Base-by-base conservation (phyloP, 2,888 invertebrate species). In the Augiades crinisus region DNA sequence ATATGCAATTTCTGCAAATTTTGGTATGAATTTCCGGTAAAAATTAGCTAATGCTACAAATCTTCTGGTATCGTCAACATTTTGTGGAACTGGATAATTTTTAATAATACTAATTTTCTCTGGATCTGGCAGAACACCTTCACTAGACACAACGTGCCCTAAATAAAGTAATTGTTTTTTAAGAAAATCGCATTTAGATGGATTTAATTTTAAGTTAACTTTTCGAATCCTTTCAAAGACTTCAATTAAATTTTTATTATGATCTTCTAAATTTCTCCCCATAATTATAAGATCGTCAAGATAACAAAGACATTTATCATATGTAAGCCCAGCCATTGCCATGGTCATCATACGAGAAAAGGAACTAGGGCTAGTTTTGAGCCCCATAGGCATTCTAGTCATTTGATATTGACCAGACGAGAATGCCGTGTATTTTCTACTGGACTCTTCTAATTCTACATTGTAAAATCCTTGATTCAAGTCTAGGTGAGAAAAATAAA, bases 391-490 rank as follows among this genome's bases (percentile, higher is more conserved):
- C 7, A 55, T 7, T 4, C 55, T 17, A 8, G 38, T 59, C 58
- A 58, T 54, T 21, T 56, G 57, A 46, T 55, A 59, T 30, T 57
- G 52, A 3, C 47, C 45, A n/a, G 49, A 45, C 40, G 37, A 53
- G 17, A 52, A 55, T 8, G 55, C 55, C 7, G 52, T 55, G 10
- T 44, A 52, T 36, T 50, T 45, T 17, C 54, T 17, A 34, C 31
- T 33, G 3, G 22, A 8, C 4, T 3, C n/a, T 3, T 33, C 16
- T 16, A 36, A 33, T 8, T 43, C 21, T 7, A 17, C 22, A 21
- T 27, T 33, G 27, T 37, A 44, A 13, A 36, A 51, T 8, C 36
- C 43, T 16, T 51, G 34, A 10, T 33, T 10, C 12, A 51, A 12
- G 27, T 47, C 40, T n/a, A 47, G 12, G 10, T 24, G 24, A 21